Percentiles rank a stretch among this genome's conserved stretches.
These are phyloP conservation scores for Caenorhabditis auriculariae DNA, from an alignment of 2,888 invertebrate genomes.

Conservation along the genomic window DNA sequence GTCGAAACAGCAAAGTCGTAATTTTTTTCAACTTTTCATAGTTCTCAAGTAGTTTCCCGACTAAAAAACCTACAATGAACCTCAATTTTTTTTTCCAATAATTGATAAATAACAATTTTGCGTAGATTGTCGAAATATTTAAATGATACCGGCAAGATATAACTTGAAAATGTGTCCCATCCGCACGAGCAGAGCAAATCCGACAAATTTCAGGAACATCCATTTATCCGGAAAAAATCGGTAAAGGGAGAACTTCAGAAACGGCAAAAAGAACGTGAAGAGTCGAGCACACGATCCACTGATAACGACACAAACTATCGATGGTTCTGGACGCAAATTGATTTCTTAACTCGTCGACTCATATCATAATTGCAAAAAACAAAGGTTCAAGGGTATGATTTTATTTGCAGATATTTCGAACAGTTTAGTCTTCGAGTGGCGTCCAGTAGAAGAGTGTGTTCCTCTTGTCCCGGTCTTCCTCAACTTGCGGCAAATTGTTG, in stretches of 20 bases:
- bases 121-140: background rate
- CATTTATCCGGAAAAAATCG: constrained; percentile 4
- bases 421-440: constrained; percentile 17
- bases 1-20: no score
- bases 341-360: no score
- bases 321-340: no score
- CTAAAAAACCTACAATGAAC: no score
- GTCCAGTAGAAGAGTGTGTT: constrained; percentile 22
- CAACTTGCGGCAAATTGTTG: constrained; percentile 34
- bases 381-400: background rate
- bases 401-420: constrained; percentile 17
- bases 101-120: constrained; percentile 2
- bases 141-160: constrained; percentile 16
- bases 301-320: no score
- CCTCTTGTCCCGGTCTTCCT: constrained; percentile 28
- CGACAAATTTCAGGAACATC: constrained; percentile 9
- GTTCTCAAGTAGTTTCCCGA: no score
- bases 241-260: constrained; percentile 2
- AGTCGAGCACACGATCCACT: no score
- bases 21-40: no score
- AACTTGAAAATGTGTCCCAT: constrained; percentile 22
- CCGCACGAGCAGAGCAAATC: constrained; percentile 15
- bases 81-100: no score
- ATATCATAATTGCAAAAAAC: no score
- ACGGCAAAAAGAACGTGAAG: constrained; percentile 12